phyloP scores from a whole-genome alignment of 2,888 invertebrate genomes.

The Malacosoma neustria region DNA sequence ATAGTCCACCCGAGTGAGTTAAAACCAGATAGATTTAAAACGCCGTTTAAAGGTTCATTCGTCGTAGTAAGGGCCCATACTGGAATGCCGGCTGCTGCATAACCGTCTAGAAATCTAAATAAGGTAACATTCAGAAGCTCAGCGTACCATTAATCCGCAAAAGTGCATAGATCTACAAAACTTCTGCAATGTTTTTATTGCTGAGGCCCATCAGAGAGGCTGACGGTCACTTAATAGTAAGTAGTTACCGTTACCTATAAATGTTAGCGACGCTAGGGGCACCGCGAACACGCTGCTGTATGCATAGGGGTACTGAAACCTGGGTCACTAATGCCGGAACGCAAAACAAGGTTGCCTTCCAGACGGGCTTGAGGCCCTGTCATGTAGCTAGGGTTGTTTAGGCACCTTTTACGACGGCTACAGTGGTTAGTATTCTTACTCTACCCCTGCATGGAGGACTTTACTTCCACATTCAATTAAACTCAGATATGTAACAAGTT shows the following conservation, averaged over 20 bases:
- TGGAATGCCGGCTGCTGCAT: conserved; percentile 72
- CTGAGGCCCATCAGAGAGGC: background rate
- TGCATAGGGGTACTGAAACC: background rate
- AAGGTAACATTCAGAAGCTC: too few species aligned
- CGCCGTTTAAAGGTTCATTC: conserved; percentile 85
- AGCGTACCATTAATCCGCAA: too few species aligned
- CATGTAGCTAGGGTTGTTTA: background rate
- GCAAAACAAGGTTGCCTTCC: background rate
- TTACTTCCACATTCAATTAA: too few species aligned
- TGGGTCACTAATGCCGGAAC: background rate
- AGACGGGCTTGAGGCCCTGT: background rate
- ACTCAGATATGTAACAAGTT: too few species aligned
- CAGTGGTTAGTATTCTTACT: background rate
- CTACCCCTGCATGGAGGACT: background rate
- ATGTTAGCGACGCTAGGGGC: background rate
- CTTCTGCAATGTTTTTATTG: too few species aligned
- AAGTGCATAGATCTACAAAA: too few species aligned
- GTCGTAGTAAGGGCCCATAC: conserved; percentile 90
- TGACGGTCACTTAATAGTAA: background rate
- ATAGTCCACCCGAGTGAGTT: conserved; percentile 86
- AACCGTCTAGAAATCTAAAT: conserved; percentile 81
- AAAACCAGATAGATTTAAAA: conserved; percentile 64
- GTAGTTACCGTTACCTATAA: background rate
- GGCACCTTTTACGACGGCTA: background rate
- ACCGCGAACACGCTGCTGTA: background rate